phyloP scores from a whole-genome alignment of 1,140 invertebrate genomes.

The Eurytemora carolleeae region DNA sequence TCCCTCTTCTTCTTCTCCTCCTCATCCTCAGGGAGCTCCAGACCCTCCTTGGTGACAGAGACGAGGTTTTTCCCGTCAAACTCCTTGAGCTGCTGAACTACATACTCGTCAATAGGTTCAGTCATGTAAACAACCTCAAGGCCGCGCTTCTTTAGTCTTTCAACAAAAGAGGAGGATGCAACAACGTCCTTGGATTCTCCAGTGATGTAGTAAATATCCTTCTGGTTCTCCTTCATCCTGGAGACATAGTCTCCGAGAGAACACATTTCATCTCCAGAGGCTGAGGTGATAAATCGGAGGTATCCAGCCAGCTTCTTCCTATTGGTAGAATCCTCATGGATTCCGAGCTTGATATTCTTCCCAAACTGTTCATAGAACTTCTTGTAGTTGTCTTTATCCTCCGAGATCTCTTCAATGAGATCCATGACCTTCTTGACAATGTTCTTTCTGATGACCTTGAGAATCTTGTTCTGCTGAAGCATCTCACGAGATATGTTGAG shows the following conservation, averaged over 20 bases:
- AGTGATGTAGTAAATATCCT: conserved; percentile 94
- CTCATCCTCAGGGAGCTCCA: conserved; percentile 85
- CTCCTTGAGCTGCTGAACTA: conserved; percentile 92
- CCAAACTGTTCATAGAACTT: conserved; percentile 97
- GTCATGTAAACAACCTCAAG: conserved; percentile 98
- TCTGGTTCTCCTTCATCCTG: conserved; percentile 95
- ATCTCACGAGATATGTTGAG: conserved; percentile 97
- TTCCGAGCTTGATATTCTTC: conserved; percentile 92
- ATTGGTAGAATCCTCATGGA: conserved; percentile 91
- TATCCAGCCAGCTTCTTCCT: conserved; percentile 78
- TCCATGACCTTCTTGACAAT: conserved; percentile 95
- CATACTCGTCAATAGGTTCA: conserved; percentile 97
- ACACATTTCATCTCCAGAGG: conserved; percentile 76
- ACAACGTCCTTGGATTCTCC: conserved; percentile 87
- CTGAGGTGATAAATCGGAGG: conserved; percentile 75
- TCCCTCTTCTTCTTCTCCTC: too few species aligned
- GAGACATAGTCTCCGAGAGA: conserved; percentile 88
- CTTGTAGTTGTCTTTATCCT: conserved; percentile 94
- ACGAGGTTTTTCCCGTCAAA: conserved; percentile 89
- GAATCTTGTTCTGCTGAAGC: conserved; percentile 94
- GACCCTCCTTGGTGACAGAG: conserved; percentile 90
- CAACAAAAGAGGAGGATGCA: conserved; percentile 91
- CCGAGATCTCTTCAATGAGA: conserved; percentile 79
- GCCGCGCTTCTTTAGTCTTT: conserved; percentile 85
- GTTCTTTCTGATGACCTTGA: conserved; percentile 95